Evolutionary conservation across 2,888 invertebrate genomes (phyloP), one percentile per base, ranked within the genome.

Genomic region (Caenorhabditis sp.): DNA sequence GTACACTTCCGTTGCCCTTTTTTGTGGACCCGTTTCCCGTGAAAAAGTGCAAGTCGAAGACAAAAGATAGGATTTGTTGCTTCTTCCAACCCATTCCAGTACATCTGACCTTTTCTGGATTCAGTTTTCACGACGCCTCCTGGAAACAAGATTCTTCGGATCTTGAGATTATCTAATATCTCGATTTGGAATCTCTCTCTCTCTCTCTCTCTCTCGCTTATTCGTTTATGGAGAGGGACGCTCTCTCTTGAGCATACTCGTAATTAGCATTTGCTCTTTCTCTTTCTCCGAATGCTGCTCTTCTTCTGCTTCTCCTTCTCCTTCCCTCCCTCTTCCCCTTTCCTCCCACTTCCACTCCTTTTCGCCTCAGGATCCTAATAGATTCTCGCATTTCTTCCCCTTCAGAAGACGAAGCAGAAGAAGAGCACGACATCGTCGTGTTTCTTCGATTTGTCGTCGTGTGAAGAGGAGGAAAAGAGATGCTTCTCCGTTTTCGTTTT

Each of bases 261-360:
- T 73, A 73, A 73, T 73, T 73, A 73, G 73, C 73, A 73, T 73
- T 73, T 73, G 73, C 73, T 73, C 61, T 73, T 75, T 56, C n/a
- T 47, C 26, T n/a, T n/a, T n/a, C n/a, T n/a, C 16, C 41, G 38
- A 51, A 35, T 61, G 26, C 72, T 72, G 49, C 58, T 44, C 44
- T 22, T 56, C 31, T 26, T 12, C 61, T 63, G n/a, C 61, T 35
- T 35, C 56, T 63, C n/a, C 56, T 56, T 14, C 63, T 54, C 16
- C 49, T 31, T 38, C 61, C 10, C 38, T 4, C 28, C 22, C 7
- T 49, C 38, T 59, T 41, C 24, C 19, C 49, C 22, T 47, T 49
- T 68, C 68, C 68, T 12, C 38, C 47, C 47, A 47, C 47, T 47
- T 47, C 47, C 47, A 24, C 41, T 70, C 44, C 69, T 58, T 24